Evolutionary conservation across 1,140 invertebrate genomes (phyloP).

Genomic region (Drosophila auraria): DNA sequence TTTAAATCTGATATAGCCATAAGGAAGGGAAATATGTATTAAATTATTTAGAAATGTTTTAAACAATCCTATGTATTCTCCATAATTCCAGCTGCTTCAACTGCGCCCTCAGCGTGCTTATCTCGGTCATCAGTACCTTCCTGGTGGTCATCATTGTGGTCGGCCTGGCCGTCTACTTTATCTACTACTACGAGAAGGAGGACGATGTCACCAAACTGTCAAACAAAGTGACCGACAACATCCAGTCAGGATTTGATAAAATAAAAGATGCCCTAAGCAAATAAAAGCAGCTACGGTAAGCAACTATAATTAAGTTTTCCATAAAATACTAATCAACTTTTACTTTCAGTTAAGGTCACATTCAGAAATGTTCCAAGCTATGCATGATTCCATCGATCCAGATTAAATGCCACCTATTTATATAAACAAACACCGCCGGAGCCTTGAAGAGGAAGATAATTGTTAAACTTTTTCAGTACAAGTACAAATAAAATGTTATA

Average conservation of each 20-base stretch:
- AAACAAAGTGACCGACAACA: constrained; percentile 46
- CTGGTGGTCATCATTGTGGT: constrained; percentile 70
- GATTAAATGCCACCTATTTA: constrained; percentile 39
- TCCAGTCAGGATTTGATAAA: constrained; percentile 54
- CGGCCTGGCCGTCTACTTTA: constrained; percentile 67
- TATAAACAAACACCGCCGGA: constrained; percentile 28
- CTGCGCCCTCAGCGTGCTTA: constrained; percentile 70
- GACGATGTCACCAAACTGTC: constrained; percentile 51
- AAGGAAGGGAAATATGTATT: background rate
- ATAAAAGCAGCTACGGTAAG: constrained; percentile 17
- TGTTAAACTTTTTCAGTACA: constrained; percentile 30
- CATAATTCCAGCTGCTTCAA: constrained; percentile 71
- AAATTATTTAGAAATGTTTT: background rate
- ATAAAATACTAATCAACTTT: background rate
- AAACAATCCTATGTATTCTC: background rate
- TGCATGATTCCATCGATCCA: constrained; percentile 34
- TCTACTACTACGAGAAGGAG: constrained; percentile 69
- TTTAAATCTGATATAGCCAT: background rate
- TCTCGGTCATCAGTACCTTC: constrained; percentile 76
- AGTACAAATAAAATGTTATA: constrained; percentile 39
- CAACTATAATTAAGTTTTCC: background rate
- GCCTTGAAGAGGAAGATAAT: constrained; percentile 40
- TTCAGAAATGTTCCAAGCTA: constrained; percentile 27
- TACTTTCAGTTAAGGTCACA: constrained; percentile 15
- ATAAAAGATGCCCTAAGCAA: constrained; percentile 51